Base-by-base conservation (phyloP, 1,140 invertebrate genomes). In the Orchesella cincta region DNA sequence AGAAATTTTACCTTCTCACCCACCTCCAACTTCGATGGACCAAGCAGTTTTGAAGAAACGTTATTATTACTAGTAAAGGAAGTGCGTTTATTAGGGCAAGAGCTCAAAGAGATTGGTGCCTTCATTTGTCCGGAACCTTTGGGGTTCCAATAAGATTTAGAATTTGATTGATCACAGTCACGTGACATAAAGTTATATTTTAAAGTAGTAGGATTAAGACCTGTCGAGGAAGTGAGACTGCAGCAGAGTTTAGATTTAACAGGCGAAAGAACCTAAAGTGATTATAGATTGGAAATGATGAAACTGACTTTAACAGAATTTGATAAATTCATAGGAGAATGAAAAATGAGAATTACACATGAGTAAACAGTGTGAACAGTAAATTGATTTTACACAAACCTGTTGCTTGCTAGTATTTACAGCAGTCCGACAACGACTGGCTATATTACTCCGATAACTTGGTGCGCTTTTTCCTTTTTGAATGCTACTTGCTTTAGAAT, bases 371-470 rank as follows among this genome's bases (percentile, higher is more conserved):
- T n/a, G 39, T 46, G 8, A 46, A 46, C 39, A 46, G 39, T 5
- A 46, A 46, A 46, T 46, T 46, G 18, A 46, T 57, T 57, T 8
- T 26, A 14, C 23, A n/a, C 52, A 26, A 18, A 67, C 71, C 71
- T 36, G 71, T 73, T 36, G 39, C 36, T 73, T 73, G 35, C 26
- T 51, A 8, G 71, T 73, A 23, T 77, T 71, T 39, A 71, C 76
- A 26, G 76, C 76, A 20, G 76, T 74, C 0, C 76, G 72, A 26
- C 73, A 78, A 2, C 76, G 33, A 39, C 76, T 78, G 8, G 76
- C 76, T 31, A 78, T 78, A 23, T 78, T 78, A 62, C 76, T 78
- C 28, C 76, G 54, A 26, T 78, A 78, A 28, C 35, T 78, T 35
- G 72, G 57, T n/a, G 52, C 28, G 70, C 0, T 28, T 28, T 34